Percentiles rank a stretch among this genome's conserved stretches.
These are phyloP conservation scores for Neoitamus cyanurus DNA, from an alignment of 2,888 invertebrate genomes.

Conservation along the genomic window DNA sequence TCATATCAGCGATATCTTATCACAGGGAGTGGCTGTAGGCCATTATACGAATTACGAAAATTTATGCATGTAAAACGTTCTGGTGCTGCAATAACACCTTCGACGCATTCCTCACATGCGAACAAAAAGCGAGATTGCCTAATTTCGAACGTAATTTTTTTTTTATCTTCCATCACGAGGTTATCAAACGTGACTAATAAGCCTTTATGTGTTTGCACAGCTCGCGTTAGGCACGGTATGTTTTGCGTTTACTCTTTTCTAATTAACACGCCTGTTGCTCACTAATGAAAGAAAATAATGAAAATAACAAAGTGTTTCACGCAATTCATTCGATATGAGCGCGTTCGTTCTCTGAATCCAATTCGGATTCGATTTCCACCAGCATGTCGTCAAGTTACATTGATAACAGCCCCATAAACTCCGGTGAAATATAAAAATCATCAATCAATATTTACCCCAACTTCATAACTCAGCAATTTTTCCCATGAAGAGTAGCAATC, in stretches of 20 bases:
- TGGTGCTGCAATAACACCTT: not conserved
- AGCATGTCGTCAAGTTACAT: not conserved
- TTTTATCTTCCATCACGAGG: slow-evolving; percentile 23
- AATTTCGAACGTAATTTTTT: slow-evolving; percentile 10
- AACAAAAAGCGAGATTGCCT: not conserved
- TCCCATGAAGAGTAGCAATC: not conserved
- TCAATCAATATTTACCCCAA: not conserved
- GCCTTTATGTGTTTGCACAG: slow-evolving; percentile 12
- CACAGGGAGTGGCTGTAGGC: not conserved
- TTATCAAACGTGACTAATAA: slow-evolving; percentile 32
- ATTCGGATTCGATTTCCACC: not conserved
- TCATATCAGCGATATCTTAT: not conserved
- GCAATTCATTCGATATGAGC: not conserved
- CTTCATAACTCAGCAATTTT: not conserved
- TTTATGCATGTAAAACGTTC: not conserved
- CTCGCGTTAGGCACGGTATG: not conserved
- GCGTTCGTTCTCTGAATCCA: not conserved
- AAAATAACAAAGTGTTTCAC: not conserved
- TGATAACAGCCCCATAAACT: not conserved
- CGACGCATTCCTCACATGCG: not conserved
- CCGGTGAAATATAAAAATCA: not conserved
- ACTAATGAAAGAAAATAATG: not conserved
- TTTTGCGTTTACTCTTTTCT: not conserved
- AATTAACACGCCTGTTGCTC: not conserved
- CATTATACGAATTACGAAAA: not conserved